A percentile compares a stretch with the other conserved stretches of the same genome.
phyloP scores from a whole-genome alignment of 2,888 invertebrate genomes.

The Hypsopygia costalis region DNA sequence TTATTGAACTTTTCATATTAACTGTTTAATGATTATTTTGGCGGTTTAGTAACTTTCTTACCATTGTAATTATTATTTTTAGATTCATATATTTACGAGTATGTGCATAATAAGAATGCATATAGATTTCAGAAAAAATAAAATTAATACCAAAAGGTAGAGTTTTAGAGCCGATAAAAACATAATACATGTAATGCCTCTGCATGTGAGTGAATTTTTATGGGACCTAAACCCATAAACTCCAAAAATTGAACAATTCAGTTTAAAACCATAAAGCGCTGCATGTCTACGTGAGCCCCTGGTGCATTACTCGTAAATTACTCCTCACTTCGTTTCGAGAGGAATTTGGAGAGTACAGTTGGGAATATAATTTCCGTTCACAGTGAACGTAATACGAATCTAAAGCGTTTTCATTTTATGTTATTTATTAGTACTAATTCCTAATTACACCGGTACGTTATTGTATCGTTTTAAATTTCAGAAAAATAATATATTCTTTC shows the following conservation, averaged over 20 bases:
- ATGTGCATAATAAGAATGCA: too few species aligned
- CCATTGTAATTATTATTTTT: too few species aligned
- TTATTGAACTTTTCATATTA: too few species aligned
- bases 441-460: too few species aligned
- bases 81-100: too few species aligned
- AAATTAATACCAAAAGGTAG: not conserved
- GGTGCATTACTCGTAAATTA: constrained; percentile 38
- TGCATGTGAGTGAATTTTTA: not conserved
- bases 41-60: too few species aligned
- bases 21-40: too few species aligned
- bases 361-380: constrained; percentile 1
- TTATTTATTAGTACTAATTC: too few species aligned
- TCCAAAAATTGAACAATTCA: constrained; percentile 4
- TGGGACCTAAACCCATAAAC: constrained; percentile 1
- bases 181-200: not conserved
- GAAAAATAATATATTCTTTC: too few species aligned
- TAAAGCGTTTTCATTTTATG: too few species aligned
- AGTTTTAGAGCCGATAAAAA: not conserved
- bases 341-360: constrained; percentile 29
- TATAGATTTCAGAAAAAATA: too few species aligned
- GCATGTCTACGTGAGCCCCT: constrained; percentile 19
- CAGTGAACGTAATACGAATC: not conserved
- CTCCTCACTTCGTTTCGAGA: constrained; percentile 34
- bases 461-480: too few species aligned
- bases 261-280: constrained; percentile 10